Percentiles rank a stretch among this genome's conserved stretches.
Conservation (phyloP, 2,113 vertebrate species). For the Ochotona curzoniae region DNA sequence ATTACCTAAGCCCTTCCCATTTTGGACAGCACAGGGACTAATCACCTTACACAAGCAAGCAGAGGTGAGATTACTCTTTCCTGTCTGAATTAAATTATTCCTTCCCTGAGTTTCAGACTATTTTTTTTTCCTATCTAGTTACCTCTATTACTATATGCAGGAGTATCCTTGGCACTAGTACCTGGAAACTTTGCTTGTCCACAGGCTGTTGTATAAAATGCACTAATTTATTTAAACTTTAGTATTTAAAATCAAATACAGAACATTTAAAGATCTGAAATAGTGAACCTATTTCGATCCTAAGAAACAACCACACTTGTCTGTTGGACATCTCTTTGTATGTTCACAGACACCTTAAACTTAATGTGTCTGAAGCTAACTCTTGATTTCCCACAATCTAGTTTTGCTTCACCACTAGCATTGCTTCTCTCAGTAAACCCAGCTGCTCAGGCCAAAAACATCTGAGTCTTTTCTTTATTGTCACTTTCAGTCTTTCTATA, state of each 20-base stretch:
- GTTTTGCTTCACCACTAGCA: not conserved
- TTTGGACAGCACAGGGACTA: slow-evolving; percentile 7
- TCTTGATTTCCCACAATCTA: not conserved
- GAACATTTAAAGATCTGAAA: slow-evolving; percentile 52
- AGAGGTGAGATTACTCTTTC: not conserved
- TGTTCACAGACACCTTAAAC: not conserved
- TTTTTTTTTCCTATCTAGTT: slow-evolving; percentile 16
- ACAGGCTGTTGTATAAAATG: slow-evolving; percentile 55
- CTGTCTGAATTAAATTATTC: slow-evolving; percentile 34
- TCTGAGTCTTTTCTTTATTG: not conserved
- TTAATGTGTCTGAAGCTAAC: not conserved
- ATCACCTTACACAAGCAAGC: not conserved
- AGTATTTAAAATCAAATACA: slow-evolving; percentile 49
- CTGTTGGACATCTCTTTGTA: not conserved
- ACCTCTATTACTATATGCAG: not conserved
- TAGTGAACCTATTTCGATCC: not conserved
- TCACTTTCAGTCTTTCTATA: not conserved
- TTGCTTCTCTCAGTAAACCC: slow-evolving; percentile 15
- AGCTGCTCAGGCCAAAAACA: not conserved
- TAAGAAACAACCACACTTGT: slow-evolving; percentile 9
- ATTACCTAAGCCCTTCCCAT: not conserved
- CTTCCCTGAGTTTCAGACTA: slow-evolving; percentile 37
- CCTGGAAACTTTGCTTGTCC: slow-evolving; percentile 54
- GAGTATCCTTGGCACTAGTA: slow-evolving; percentile 59
- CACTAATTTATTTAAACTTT: slow-evolving; percentile 39